Conservation (phyloP, 1,140 invertebrate genomes). For the Drepana arcuata region DNA sequence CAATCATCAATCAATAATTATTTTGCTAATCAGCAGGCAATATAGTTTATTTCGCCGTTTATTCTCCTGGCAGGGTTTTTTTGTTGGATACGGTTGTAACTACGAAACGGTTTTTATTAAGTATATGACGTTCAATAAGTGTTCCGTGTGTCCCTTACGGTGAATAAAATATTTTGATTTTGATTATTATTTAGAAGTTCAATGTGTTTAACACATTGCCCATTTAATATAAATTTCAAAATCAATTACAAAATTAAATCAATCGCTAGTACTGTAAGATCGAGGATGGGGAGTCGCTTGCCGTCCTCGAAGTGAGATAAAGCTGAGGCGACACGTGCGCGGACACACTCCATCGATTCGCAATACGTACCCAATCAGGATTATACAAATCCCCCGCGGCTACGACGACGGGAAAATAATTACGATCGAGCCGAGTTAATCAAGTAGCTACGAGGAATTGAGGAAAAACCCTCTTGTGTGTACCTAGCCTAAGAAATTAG, state of each 20-base stretch:
- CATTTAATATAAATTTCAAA: slow-evolving; percentile 7
- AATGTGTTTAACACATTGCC: too few species aligned
- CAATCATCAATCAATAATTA: too few species aligned
- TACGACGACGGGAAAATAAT: slow-evolving; percentile 45
- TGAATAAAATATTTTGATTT: too few species aligned
- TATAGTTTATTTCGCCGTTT: too few species aligned
- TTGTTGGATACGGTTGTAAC: too few species aligned
- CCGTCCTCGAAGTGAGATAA: slow-evolving; percentile 27
- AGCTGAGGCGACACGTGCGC: slow-evolving; percentile 35
- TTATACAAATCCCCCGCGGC: slow-evolving; percentile 58
- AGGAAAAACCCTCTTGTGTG: slow-evolving; percentile 34
- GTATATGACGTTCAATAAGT: too few species aligned
- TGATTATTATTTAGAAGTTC: too few species aligned
- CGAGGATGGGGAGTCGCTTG: slow-evolving; percentile 10
- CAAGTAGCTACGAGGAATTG: slow-evolving; percentile 46
- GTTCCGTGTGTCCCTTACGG: too few species aligned
- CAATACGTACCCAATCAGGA: slow-evolving; percentile 65
- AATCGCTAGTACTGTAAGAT: slow-evolving; percentile 10
- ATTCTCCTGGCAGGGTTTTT: too few species aligned
- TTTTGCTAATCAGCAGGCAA: too few species aligned
- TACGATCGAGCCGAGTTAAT: slow-evolving; percentile 56
- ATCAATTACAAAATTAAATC: slow-evolving; percentile 13
- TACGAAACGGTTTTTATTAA: too few species aligned
- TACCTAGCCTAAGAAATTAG: slow-evolving; percentile 1
- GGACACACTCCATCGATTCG: slow-evolving; percentile 53